Evolutionary conservation across 2,113 vertebrate species (phyloP), one percentile per base, ranked within the genome.

Genomic region (Melospiza georgiana): DNA sequence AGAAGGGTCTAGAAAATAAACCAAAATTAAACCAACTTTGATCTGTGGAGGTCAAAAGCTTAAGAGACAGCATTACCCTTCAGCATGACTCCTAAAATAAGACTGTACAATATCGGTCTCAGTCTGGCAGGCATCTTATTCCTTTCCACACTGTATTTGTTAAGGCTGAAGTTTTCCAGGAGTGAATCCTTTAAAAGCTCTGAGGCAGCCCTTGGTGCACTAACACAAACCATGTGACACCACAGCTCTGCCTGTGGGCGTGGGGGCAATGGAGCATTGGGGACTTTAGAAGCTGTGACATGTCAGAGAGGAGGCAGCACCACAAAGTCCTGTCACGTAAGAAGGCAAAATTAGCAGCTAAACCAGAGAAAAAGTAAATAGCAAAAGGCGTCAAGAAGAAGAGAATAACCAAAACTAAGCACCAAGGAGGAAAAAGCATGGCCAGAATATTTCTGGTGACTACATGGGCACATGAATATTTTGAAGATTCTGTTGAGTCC

Each of bases 11-110:
- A 30, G 33, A 87, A 95, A 91, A 93, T 30, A 74, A 89, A 57
- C 33, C 51, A 81, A 58, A 91, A 81, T 58, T 43, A 81, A 92
- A 75, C 15, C 43, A 84, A 20, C 33, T 55, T 95, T 71, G 78
- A 63, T 46, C 61, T 63, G 20, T 43, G 31, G 48, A 75, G 55
- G 65, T 94, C 84, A 94, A 87, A 89, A 84, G 5, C 55, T 88
- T 27, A 76, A 88, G 62, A 85, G 63, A 52, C 27, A 13, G 24
- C 0, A 1, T 46, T 87, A 57, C 25, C n/a, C 25, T 93, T 84
- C 80, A 80, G 25, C 25, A 24, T 5, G 17, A n/a, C 43, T 83
- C 51, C 46, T 69, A 10, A 68, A 79, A 27, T 21, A 57, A 73
- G 68, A 69, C n/a, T 61, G 35, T 37, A 11, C 39, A 80, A n/a